These are phyloP conservation scores for Meiosimyza platycephala DNA, from an alignment of 2,888 invertebrate genomes.

Conservation along the genomic window DNA sequence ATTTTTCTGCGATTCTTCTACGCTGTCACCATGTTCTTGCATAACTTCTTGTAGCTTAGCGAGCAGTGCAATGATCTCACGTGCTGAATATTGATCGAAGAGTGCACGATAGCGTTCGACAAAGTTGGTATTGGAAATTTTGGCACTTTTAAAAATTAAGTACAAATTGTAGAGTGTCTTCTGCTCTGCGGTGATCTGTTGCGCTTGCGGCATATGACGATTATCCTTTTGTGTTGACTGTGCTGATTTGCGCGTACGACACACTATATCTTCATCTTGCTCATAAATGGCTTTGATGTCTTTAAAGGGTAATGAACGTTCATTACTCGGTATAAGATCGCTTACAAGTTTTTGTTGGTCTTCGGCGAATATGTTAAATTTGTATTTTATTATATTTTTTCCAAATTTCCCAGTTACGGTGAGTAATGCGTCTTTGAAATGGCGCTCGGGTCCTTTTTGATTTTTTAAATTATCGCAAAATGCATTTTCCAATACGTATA, in stretches of 20 bases:
- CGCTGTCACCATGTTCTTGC: conserved; percentile 63
- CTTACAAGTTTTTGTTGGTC: conserved; percentile 64
- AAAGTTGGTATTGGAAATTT: conserved; percentile 64
- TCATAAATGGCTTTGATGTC: conserved; percentile 63
- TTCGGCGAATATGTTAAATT: conserved; percentile 66
- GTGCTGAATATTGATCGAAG: conserved; percentile 65
- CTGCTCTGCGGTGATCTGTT: conserved; percentile 64
- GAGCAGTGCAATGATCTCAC: conserved; percentile 61
- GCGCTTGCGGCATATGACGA: conserved; percentile 26
- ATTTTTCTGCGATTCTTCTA: conserved; percentile 59
- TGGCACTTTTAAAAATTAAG: conserved; percentile 64
- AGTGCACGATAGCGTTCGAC: conserved; percentile 64
- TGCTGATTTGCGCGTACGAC: conserved; percentile 49
- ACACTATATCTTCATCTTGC: conserved; percentile 62
- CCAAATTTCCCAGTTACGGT: conserved; percentile 67
- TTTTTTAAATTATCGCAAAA: conserved; percentile 65
- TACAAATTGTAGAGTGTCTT: conserved; percentile 66
- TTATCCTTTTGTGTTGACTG: conserved; percentile 33
- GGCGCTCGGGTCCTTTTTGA: conserved; percentile 55
- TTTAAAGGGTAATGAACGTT: conserved; percentile 63
- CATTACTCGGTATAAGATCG: conserved; percentile 62
- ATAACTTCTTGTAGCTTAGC: conserved; percentile 61
- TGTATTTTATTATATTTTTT: conserved; percentile 66
- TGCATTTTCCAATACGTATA: conserved; percentile 65
- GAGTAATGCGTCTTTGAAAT: conserved; percentile 64